Conservation (phyloP, 2,797 vertebrate genomes). For the Myripristis jacobus region DNA sequence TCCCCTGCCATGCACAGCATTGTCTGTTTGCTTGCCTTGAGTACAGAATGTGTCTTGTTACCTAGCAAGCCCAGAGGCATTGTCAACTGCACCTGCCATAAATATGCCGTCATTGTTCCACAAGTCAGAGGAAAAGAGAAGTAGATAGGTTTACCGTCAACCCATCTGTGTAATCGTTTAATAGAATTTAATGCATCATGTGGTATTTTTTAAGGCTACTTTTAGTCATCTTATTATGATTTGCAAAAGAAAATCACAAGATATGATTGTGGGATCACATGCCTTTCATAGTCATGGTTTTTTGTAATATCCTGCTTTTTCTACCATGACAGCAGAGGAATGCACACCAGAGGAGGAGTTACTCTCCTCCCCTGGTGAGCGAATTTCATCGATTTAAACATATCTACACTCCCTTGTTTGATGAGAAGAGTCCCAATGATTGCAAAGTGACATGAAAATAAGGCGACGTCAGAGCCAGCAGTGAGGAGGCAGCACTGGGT, state of each 20-base stretch:
- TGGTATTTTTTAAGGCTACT: neutral
- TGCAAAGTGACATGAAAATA: neutral
- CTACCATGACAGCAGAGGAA: neutral
- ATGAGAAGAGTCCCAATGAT: too few species aligned
- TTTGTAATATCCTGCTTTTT: neutral
- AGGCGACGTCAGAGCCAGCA: neutral
- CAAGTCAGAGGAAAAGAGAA: slow-evolving; percentile 29
- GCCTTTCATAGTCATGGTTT: neutral
- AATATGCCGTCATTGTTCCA: slow-evolving; percentile 51
- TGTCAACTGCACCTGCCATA: slow-evolving; percentile 65
- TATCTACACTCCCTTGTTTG: neutral
- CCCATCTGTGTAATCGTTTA: neutral
- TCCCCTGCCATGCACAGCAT: slow-evolving; percentile 30
- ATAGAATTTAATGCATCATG: neutral
- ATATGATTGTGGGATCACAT: neutral
- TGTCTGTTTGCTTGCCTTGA: slow-evolving; percentile 47
- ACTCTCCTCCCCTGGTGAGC: too few species aligned
- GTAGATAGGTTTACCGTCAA: slow-evolving; percentile 48
- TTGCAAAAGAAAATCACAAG: neutral
- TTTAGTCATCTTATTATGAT: neutral
- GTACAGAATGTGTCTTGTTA: slow-evolving; percentile 63
- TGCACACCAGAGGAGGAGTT: too few species aligned
- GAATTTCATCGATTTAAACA: neutral
- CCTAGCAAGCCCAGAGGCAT: slow-evolving; percentile 53
- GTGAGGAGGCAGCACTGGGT: too few species aligned